Conservation (phyloP, 2,888 invertebrate species). For the Cephus pulcher region DNA sequence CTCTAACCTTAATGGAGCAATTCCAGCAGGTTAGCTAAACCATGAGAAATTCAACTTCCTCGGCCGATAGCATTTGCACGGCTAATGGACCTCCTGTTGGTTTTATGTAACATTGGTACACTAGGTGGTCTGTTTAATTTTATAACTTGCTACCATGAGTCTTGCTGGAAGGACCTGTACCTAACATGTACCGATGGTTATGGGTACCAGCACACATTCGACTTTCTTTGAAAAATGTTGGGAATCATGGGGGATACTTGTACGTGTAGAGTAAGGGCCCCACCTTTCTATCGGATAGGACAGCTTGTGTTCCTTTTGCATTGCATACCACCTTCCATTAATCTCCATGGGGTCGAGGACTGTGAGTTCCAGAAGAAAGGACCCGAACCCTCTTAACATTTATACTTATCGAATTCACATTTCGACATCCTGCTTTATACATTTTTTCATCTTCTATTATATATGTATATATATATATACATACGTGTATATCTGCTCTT, state of each 20-base stretch:
- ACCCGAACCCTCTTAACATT: neutral
- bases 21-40: neutral
- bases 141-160: neutral
- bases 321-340: constrained; percentile 33
- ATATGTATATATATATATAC: too few relatives aligned
- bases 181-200: neutral
- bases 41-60: neutral
- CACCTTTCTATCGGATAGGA: constrained; percentile 10
- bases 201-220: neutral
- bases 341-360: constrained; percentile 20
- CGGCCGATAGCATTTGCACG: neutral
- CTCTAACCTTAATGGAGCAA: neutral
- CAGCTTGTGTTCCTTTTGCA: constrained; percentile 10
- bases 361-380: neutral
- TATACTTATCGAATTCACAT: neutral
- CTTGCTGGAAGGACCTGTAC: neutral
- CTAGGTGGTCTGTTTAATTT: neutral
- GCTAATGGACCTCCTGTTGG: neutral
- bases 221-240: neutral
- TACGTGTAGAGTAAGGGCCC: constrained; percentile 5
- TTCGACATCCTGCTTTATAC: neutral
- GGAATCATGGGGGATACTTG: constrained; percentile 3
- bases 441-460: neutral
- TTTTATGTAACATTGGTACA: neutral
- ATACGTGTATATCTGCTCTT: neutral